Evolutionary conservation across 2,797 vertebrate genomes (phyloP).

Genomic region (Otus scops): DNA sequence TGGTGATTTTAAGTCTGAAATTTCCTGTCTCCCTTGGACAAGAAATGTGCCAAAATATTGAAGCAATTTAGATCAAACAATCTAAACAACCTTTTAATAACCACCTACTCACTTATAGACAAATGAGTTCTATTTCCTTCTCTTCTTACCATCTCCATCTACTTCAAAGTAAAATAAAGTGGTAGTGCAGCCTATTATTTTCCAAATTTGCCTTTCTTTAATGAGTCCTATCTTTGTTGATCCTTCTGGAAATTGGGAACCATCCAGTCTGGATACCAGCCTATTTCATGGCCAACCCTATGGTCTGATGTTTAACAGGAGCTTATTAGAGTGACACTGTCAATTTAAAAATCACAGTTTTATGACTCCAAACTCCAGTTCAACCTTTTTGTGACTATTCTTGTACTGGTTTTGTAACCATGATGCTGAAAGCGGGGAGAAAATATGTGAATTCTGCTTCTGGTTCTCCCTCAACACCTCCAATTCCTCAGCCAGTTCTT

Average conservation of each 20-base stretch:
- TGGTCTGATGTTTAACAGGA: neutral
- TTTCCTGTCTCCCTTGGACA: neutral
- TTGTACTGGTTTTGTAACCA: neutral
- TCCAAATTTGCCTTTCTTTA: neutral
- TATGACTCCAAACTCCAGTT: neutral
- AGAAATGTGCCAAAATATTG: neutral
- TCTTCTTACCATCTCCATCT: neutral
- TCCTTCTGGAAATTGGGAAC: neutral
- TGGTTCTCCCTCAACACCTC: neutral
- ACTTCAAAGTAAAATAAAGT: slow-evolving; percentile 4
- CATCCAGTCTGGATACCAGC: neutral
- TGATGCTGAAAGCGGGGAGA: neutral
- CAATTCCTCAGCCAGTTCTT: neutral
- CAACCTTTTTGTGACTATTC: neutral
- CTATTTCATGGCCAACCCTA: neutral
- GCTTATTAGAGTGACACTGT: neutral
- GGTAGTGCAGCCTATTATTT: neutral
- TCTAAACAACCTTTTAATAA: neutral
- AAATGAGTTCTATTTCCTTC: neutral
- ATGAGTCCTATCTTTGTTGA: neutral
- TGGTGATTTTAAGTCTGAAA: neutral
- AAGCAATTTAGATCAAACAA: slow-evolving; percentile 21
- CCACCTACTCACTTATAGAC: neutral
- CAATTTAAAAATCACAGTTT: neutral
- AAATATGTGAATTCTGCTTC: neutral